Base-by-base conservation (phyloP, 2,888 invertebrate species). In the Ornithoptera priamus region DNA sequence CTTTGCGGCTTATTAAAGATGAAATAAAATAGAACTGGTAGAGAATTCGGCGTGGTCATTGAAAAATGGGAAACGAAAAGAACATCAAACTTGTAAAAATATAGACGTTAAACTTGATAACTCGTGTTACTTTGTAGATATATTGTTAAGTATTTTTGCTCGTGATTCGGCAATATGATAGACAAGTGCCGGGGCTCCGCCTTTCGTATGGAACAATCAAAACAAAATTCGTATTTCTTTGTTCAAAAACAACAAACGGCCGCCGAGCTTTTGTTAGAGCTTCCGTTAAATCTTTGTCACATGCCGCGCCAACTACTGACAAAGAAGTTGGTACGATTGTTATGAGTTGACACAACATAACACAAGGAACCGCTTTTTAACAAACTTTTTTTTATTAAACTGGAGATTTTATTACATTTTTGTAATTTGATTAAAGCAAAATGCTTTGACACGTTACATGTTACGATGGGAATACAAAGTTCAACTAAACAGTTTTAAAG, bases 121-220 rank as follows among this genome's bases (percentile, higher is more conserved):
- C 81, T 85, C 77, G 77, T 82, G 80, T 81, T 81, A 79, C 79
- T 81, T 82, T 83, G 76, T 77, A 75, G 10, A 10, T 39, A 39
- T 74, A 81, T 81, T 83, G 79, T 82, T 78, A 59, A 39, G 6
- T 77, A 73, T 76, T 73, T 77, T 80, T 82, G 80, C 76, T 73
- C 77, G 76, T 81, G 81, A 85, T 81, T 85, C 83, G 81, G 75
- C 82, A 81, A 79, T 82, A 81, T 83, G 77, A 76, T 74, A 78
- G 75, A 83, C 80, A 87, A 88, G 85, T 86, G 84, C 79, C 80
- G 79, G 81, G 39, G 50, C 80, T 82, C 82, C 84, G 81, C 85
- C 84, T 83, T 86, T 81, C 78, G 75, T 86, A 88, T 88, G 87
- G 83, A 84, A 89, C 83, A 85, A 89, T 90, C 88, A 90, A 88